A percentile compares a stretch with the other conserved stretches of the same genome.
These are phyloP conservation scores for Sinella curviseta DNA, from an alignment of 1,140 invertebrate species.

Conservation along the genomic window DNA sequence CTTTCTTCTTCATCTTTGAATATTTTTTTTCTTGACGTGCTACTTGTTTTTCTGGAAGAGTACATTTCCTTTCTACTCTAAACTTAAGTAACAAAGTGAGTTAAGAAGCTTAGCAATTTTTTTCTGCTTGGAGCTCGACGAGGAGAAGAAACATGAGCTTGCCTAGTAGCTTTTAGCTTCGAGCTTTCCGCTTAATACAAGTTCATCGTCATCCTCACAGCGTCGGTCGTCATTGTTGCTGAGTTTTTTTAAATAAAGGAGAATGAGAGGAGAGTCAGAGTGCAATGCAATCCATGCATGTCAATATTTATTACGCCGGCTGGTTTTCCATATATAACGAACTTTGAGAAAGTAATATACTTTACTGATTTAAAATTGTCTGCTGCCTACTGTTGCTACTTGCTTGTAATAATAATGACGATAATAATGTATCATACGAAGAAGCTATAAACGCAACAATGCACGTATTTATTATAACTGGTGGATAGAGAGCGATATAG, in stretches of 20 bases:
- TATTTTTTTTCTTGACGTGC: background rate
- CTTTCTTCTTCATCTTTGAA: background rate
- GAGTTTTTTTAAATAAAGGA: background rate
- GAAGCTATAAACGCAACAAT: too few species aligned
- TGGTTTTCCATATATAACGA: background rate
- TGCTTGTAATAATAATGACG: too few species aligned
- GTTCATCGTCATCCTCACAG: background rate
- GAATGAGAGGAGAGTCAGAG: background rate
- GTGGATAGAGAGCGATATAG: too few species aligned
- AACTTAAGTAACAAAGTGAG: background rate
- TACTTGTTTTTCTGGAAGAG: constrained; percentile 9
- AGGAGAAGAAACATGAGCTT: background rate
- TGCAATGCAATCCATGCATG: background rate
- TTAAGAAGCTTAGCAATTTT: background rate
- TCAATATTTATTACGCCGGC: background rate
- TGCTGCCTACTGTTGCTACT: too few species aligned
- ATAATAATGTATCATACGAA: too few species aligned
- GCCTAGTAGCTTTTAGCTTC: background rate
- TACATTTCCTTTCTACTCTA: background rate
- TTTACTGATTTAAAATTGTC: too few species aligned
- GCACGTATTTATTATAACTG: too few species aligned
- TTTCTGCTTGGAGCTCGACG: background rate
- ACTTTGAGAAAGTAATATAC: too few species aligned
- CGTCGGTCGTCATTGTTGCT: background rate
- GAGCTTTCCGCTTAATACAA: background rate